Evolutionary conservation across 1,140 invertebrate species (phyloP), one percentile per base, ranked within the genome.

Genomic region (Drosophila sp.): DNA sequence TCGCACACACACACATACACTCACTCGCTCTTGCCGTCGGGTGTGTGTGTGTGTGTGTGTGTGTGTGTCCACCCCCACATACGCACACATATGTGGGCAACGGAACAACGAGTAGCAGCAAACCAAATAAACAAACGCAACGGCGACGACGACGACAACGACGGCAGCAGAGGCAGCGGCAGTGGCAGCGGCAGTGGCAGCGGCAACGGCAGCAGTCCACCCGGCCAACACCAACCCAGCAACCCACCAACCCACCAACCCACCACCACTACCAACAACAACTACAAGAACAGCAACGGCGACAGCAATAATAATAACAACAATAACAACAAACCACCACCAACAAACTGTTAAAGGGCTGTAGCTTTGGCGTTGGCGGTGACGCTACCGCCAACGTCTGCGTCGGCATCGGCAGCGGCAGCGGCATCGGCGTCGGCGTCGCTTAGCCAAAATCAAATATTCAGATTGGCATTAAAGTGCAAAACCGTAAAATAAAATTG

Each of bases 401-500:
- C 73, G 34, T 38, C 36, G 58, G 11, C 64, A 57, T 21, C 40
- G 41, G 18, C 74, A 21, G 43, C 11, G 45, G 45, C 41, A 45
- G 11, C 18, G 43, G 16, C 72, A 66, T 40, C 7, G 29, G 7
- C 64, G 56, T 29, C 43, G 58, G 16, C 80, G 48, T 64, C 79
- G 83, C 74, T 80, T 87, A 77, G 76, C 80, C 72, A 86, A 90
- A 90, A 86, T 86, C 83, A 83, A 83, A 86, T 91, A 78, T 84
- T 77, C 61, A 89, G 90, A 90, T 91, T 91, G 89, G 84, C 89
- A 91, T 91, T 90, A 91, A 91, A 89, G 89, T 91, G 84, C 82
- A 91, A 89, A 89, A 80, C 70, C 89, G 80, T 86, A 80, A 91
- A 91, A 91, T 91, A 86, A 91, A 91, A 91, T 91, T 91, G 90